These are phyloP conservation scores for Drosophila murphyi DNA, from an alignment of 1,140 invertebrate species.

Conservation along the genomic window DNA sequence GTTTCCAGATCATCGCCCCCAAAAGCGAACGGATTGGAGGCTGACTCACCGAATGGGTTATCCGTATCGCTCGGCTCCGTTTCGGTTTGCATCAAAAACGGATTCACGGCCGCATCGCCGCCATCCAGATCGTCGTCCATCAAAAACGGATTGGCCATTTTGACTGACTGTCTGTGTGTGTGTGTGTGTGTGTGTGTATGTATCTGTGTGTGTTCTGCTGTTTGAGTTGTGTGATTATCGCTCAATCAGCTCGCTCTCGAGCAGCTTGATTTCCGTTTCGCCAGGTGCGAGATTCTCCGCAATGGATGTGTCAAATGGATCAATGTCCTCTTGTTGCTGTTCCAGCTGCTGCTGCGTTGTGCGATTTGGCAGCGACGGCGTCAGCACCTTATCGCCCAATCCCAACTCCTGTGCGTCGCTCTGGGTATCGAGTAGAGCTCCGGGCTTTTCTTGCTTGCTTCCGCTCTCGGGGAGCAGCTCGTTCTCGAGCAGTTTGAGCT, in stretches of 20 bases:
- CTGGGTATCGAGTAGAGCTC: constrained; percentile 77
- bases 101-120: constrained; percentile 86
- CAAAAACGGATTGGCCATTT: constrained; percentile 91
- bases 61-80: constrained; percentile 50
- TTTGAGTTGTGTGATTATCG: constrained; percentile 47
- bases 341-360: constrained; percentile 39
- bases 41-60: constrained; percentile 71
- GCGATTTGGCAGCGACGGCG: constrained; percentile 65
- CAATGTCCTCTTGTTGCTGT: constrained; percentile 85
- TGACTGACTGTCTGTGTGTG: constrained; percentile 41
- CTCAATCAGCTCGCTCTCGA: constrained; percentile 90
- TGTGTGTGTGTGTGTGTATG: neutral
- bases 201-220: constrained; percentile 5
- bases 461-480: constrained; percentile 73
- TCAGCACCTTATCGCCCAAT: constrained; percentile 80
- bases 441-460: constrained; percentile 46
- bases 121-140: constrained; percentile 88
- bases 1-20: constrained; percentile 72
- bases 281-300: constrained; percentile 90
- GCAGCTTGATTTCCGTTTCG: constrained; percentile 90
- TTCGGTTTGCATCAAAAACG: constrained; percentile 84
- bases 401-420: constrained; percentile 84
- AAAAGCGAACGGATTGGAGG: constrained; percentile 88
- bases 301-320: constrained; percentile 93
- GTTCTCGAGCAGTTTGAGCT: constrained; percentile 88